Base-by-base conservation (phyloP, 2,888 invertebrate species). In the Leucozona laternaria region DNA sequence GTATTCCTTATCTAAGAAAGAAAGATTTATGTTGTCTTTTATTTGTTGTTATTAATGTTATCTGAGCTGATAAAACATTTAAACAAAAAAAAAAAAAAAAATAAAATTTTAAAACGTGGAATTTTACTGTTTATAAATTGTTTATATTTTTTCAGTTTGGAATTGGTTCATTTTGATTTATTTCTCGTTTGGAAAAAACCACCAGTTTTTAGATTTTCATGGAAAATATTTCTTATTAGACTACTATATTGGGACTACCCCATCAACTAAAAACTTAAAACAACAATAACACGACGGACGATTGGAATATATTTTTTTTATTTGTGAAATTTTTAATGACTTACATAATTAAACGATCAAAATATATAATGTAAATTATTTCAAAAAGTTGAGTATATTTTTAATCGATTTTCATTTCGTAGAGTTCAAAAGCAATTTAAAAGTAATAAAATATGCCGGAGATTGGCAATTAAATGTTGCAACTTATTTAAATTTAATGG, bases 381-480 rank as follows among this genome's bases (percentile, higher is more conserved):
- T 75, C 20, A 55, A 76, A 64, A 66, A 64, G 25, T 17, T 4
- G 45, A 28, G 48, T 13, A 31, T n/a, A 43, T 0, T 75, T 55
- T 70, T 55, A 0, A 37, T 55, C 43, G 37, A 40, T 53, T 55
- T 66, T 57, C 22, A 37, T 68, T 53, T 25, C 15, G 53, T 40
- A 37, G 31, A 66, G 57, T 76, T 66, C 57, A 43, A 66, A 66
- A 66, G 57, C 66, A 57, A 66, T 76, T 76, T 64, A 76, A 66
- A 31, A 43, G 34, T 22, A 45, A 76, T 76, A 66, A 76, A 76
- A 76, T 57, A 45, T 50, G 73, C 34, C 62, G 40, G 73, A 53
- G 50, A 75, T 75, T 43, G 34, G 62, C 53, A 40, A 48, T 75
- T 25, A 62, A 73, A 75, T 75, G 53, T 31, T 75, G 73, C 73